Conservation (phyloP, 2,797 vertebrate species). For the Sciurus carolinensis region DNA sequence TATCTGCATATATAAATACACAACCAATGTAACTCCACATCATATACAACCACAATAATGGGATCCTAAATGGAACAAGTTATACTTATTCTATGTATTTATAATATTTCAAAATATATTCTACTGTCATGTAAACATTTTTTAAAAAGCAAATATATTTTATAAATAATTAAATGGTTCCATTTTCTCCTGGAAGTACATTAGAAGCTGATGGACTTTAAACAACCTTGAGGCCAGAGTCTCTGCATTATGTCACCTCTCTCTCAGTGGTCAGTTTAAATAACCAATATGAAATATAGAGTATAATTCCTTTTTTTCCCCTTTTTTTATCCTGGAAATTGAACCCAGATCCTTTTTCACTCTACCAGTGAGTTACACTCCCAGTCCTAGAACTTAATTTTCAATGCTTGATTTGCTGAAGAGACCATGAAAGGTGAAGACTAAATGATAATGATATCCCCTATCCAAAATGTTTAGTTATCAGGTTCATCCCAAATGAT, state of each 20-base stretch:
- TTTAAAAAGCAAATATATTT: too few relatives aligned
- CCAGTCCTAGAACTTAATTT: neutral
- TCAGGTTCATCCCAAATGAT: neutral
- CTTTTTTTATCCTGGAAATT: neutral
- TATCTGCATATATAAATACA: too few relatives aligned
- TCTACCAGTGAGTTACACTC: neutral
- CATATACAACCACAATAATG: too few relatives aligned
- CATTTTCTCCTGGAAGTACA: neutral
- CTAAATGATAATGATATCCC: neutral
- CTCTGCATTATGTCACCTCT: neutral
- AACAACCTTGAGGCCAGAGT: neutral
- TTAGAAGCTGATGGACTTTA: neutral
- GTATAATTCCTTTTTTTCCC: neutral
- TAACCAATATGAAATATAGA: neutral
- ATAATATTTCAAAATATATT: too few relatives aligned
- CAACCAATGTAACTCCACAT: too few relatives aligned
- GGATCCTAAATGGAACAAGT: too few relatives aligned
- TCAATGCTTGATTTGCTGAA: neutral
- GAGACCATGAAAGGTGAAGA: neutral
- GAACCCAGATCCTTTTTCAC: neutral
- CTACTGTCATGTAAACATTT: too few relatives aligned
- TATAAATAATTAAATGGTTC: neutral
- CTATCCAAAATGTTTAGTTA: neutral
- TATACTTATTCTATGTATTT: too few relatives aligned
- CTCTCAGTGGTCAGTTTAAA: neutral